phyloP scores from a whole-genome alignment of 1,140 invertebrate genomes.

The Aporrectodea caliginosa region DNA sequence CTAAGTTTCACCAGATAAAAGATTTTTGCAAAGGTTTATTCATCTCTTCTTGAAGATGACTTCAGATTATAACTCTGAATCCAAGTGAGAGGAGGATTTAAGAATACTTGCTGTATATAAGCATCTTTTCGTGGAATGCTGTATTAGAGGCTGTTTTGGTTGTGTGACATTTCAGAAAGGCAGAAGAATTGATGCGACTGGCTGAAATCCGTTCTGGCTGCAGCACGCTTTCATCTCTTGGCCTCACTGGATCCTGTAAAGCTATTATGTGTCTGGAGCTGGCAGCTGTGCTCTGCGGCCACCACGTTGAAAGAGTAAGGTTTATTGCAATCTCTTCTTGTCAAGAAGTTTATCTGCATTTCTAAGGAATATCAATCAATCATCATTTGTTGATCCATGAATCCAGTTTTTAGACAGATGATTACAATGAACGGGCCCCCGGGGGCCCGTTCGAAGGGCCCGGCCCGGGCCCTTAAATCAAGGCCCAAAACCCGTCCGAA shows the following conservation, averaged over 20 bases:
- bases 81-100: too few relatives aligned
- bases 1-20: too few relatives aligned
- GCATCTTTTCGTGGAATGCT: too few relatives aligned
- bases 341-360: neutral
- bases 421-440: neutral
- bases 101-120: too few relatives aligned
- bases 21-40: too few relatives aligned
- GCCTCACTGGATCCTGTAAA: neutral
- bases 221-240: neutral
- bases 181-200: neutral
- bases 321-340: neutral
- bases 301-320: neutral
- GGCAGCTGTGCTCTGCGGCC: neutral
- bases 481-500: too few relatives aligned
- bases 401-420: neutral
- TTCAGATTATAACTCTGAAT: too few relatives aligned
- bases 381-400: too few relatives aligned
- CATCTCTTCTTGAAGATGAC: too few relatives aligned
- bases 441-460: neutral
- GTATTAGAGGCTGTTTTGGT: too few relatives aligned
- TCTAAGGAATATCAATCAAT: too few relatives aligned
- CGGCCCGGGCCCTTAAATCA: neutral
- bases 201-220: neutral
- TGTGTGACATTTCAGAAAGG: neutral
- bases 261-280: neutral